Conservation (phyloP, 2,888 invertebrate species). For the Zeuzera pyrina region DNA sequence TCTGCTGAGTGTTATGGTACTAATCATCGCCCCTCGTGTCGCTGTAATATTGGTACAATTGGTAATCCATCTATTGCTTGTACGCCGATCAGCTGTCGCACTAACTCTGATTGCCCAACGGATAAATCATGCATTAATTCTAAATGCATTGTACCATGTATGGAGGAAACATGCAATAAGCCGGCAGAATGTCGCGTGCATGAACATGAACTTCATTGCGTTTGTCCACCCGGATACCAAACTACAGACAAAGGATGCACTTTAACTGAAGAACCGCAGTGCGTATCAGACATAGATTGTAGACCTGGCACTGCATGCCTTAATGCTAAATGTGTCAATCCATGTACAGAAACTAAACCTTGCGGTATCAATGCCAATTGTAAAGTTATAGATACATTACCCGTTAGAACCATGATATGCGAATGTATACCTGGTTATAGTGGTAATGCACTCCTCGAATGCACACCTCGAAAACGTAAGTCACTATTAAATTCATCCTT, state of each 20-base stretch:
- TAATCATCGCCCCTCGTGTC: conserved; percentile 87
- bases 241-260: conserved; percentile 76
- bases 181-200: conserved; percentile 84
- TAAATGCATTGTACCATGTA: conserved; percentile 85
- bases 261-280: conserved; percentile 74
- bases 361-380: conserved; percentile 88
- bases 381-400: conserved; percentile 84
- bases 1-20: conserved; percentile 86
- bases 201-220: conserved; percentile 83
- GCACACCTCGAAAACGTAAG: conserved; percentile 80
- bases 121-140: conserved; percentile 86
- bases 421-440: conserved; percentile 89
- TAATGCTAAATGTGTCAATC: conserved; percentile 85
- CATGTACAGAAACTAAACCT: conserved; percentile 83
- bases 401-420: conserved; percentile 91
- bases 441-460: conserved; percentile 89
- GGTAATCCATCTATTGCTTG: conserved; percentile 88
- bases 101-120: conserved; percentile 85
- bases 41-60: conserved; percentile 84
- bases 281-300: conserved; percentile 86
- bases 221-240: conserved; percentile 85
- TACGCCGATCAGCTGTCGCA: conserved; percentile 84
- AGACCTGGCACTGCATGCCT: conserved; percentile 88
- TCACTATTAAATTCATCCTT: conserved; percentile 23
- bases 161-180: conserved; percentile 77